phyloP scores from a whole-genome alignment of 1,140 invertebrate genomes.

The Lordiphosa mommai region DNA sequence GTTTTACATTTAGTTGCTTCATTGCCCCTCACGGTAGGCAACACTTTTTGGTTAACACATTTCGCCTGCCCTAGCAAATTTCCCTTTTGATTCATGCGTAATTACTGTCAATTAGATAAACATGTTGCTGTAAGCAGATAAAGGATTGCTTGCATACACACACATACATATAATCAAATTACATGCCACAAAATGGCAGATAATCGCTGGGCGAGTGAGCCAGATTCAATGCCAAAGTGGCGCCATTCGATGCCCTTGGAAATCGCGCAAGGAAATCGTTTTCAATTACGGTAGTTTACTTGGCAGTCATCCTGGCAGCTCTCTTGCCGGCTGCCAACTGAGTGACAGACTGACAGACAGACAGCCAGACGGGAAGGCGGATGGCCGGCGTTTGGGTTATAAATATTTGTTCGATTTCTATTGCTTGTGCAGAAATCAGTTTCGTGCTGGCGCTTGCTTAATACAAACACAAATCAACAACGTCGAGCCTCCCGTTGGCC shows the following conservation, averaged over 20 bases:
- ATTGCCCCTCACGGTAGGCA: conserved; percentile 29
- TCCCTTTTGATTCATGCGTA: no score
- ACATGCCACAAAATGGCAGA: conserved; percentile 26
- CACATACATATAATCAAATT: conserved; percentile 41
- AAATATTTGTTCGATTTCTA: conserved; percentile 71
- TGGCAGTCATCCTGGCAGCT: conserved; percentile 55
- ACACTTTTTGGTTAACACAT: conserved; percentile 53
- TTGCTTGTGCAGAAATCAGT: conserved; percentile 49
- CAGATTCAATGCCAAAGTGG: conserved; percentile 55
- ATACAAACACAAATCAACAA: conserved; percentile 65
- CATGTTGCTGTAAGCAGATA: conserved; percentile 17
- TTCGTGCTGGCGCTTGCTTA: conserved; percentile 34
- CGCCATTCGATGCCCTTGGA: conserved; percentile 56
- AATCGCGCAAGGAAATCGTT: conserved; percentile 56
- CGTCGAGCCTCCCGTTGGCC: conserved; percentile 25
- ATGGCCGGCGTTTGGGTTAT: conserved; percentile 42
- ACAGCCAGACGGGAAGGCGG: neutral
- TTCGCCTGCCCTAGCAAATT: no score
- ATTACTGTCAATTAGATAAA: conserved; percentile 70
- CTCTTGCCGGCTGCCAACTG: conserved; percentile 34
- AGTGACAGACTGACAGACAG: conserved; percentile 33
- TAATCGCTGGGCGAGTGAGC: neutral
- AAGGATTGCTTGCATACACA: conserved; percentile 9
- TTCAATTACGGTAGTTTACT: conserved; percentile 59
- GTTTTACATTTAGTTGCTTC: neutral